Evolutionary conservation across 2,797 vertebrate species (phyloP), one percentile per base, ranked within the genome.

Genomic region (Melanotaenia pygmaea): DNA sequence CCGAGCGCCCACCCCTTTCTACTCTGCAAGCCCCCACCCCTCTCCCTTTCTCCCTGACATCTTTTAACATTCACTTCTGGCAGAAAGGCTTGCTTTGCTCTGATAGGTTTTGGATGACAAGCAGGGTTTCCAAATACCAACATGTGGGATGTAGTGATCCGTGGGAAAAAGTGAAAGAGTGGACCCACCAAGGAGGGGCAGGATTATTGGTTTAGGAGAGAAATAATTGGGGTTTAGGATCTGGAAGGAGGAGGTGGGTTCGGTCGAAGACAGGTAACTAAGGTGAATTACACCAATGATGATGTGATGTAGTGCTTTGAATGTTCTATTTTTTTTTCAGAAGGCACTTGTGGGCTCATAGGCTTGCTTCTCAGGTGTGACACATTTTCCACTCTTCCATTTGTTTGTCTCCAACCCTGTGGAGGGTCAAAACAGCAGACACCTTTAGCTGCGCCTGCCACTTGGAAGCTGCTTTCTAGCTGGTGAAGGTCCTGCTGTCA

Each of bases 21-120:
- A 7, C 64, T 69, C 67, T 64, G 37, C 13, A 20, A 59, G 13
- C 43, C 22, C 59, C 38, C 16, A 1, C 24, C 68, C 2, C 56
- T 5, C 43, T 86, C 61, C 53, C 73, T 66, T 50, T 5, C 43
- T 85, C 61, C 53, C 73, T 68, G 65, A 74, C 81, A 88, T 88
- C 79, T 89, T 89, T 94, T 92, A 86, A 88, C 91, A 94, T 94
- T 91, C 82, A 80, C 90, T 78, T 86, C 70, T 82, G 89, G 85
- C 86, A 83, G 83, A 89, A 90, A 89, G 89, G 86, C 91, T 87
- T 75, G 90, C 81, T 76, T 77, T 86, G 86, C 82, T 91, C 78
- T 51, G 86, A 86, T 87, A 86, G 88, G 89, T 91, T 91, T 89
- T 84, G 79, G 70, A 93, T 92, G 90, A 92, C 77, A 86, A 84